Conservation (phyloP, 2,113 vertebrate genomes). For the Sardina pilchardus region DNA sequence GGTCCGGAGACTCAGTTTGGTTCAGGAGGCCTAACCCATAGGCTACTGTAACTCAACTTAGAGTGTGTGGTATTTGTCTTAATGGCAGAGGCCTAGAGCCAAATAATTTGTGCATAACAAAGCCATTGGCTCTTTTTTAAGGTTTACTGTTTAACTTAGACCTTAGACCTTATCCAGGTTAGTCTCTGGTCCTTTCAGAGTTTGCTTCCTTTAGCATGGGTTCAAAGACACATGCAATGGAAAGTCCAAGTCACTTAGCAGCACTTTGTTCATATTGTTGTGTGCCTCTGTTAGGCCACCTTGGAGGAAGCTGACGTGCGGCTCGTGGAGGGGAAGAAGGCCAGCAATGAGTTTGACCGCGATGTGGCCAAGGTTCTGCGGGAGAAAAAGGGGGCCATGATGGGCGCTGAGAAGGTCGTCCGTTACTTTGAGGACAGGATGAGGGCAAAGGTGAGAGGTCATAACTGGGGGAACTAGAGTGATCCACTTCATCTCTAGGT, state of each 20-base stretch:
- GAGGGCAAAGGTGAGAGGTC: conserved; percentile 61
- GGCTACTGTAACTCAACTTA: no score
- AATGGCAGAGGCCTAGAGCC: no score
- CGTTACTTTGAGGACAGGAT: conserved; percentile 74
- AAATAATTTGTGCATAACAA: no score
- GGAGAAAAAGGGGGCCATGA: conserved; percentile 64
- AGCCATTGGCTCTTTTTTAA: no score
- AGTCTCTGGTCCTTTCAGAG: no score
- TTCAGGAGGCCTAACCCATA: no score
- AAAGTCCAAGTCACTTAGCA: not conserved
- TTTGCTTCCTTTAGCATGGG: no score
- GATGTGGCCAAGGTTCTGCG: conserved; percentile 63
- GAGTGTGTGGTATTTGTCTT: no score
- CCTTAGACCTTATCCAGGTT: no score
- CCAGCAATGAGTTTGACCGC: conserved; percentile 70
- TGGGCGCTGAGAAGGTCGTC: conserved; percentile 69
- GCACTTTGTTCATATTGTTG: not conserved
- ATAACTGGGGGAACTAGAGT: not conserved
- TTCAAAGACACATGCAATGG: no score
- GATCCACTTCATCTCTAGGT: not conserved
- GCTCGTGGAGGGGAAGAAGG: conserved; percentile 65
- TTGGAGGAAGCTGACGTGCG: conserved; percentile 72
- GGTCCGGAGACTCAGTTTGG: no score
- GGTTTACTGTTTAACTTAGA: no score
- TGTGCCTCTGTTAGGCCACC: conserved; percentile 61